Evolutionary conservation across 2,888 invertebrate species (phyloP), one percentile per base, ranked within the genome.

Genomic region (Zele albiditarsus): DNA sequence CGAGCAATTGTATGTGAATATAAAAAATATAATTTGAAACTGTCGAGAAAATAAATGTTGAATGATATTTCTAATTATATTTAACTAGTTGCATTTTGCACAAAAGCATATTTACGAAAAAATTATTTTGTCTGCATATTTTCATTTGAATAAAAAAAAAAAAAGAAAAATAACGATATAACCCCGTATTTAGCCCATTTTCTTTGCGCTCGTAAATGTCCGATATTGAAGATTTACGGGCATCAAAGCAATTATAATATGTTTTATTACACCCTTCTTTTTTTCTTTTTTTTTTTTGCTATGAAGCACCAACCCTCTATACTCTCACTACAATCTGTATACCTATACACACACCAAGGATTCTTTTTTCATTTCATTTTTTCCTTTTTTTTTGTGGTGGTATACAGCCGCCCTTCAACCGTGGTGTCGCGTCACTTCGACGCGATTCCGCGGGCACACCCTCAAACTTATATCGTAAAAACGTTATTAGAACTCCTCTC

Each of bases 391-490:
- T 70, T 80, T 80, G 78, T 82, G 79, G 77, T 79, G 76, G 20
- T 38, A 58, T 38, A 25, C 49, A 27, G 25, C 57, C 49, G 57
- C 71, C 77, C 74, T 69, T 70, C 49, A 60, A 38, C 77, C 80
- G 70, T 75, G 78, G 78, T 79, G 79, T 65, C 79, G 73, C 74
- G 75, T 79, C 81, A 78, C 77, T 79, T 80, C 79, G 79, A 75
- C 81, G 83, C 81, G 82, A 82, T 82, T 79, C 78, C 74, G 71
- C 82, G 78, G 83, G 77, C 80, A 84, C 84, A 84, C 85, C 85
- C 87, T 85, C 84, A 82, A 88, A 89, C 85, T 88, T 88, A 84
- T 82, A 84, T 88, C 88, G 87, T 89, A 88, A 88, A 89, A 88
- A 85, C 80, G 87, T 87, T 89, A 88, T 89, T 88, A 88, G 85